Conservation (phyloP, 2,888 invertebrate genomes). For the Ectobius pallidus region DNA sequence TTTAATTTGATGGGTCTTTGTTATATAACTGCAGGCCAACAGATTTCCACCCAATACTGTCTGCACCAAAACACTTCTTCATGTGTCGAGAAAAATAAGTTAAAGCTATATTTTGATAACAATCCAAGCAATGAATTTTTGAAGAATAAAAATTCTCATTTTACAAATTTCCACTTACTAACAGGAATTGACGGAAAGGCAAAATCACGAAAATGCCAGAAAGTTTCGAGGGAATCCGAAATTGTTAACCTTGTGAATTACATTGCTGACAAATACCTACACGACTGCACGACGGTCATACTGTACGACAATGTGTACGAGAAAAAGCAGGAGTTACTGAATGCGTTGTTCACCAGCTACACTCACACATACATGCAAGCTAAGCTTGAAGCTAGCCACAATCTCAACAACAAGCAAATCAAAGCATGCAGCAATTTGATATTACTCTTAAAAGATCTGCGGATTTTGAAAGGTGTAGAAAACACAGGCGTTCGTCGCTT, state of each 20-base stretch:
- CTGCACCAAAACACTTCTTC: too few relatives aligned
- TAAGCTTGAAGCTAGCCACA: constrained; percentile 52
- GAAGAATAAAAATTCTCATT: too few relatives aligned
- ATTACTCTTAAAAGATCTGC: constrained; percentile 34
- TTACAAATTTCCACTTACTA: too few relatives aligned
- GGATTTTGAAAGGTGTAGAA: constrained; percentile 26
- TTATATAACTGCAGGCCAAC: too few relatives aligned
- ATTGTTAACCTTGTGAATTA: constrained; percentile 65
- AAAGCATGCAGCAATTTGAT: constrained; percentile 29
- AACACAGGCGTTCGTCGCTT: constrained; percentile 66
- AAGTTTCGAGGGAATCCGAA: too few relatives aligned
- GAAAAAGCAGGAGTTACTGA: constrained; percentile 50
- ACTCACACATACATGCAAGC: constrained; percentile 66
- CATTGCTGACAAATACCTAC: constrained; percentile 64
- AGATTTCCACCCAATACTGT: too few relatives aligned
- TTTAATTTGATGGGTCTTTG: too few relatives aligned
- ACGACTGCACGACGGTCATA: constrained; percentile 69
- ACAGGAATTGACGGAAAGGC: too few relatives aligned
- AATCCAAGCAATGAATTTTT: too few relatives aligned
- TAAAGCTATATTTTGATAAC: too few relatives aligned
- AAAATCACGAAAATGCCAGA: too few relatives aligned
- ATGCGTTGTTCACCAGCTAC: constrained; percentile 63
- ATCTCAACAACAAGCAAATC: background rate
- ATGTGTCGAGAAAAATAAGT: too few relatives aligned
- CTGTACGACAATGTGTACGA: constrained; percentile 69